Conservation (phyloP, 2,888 invertebrate genomes). For the Lepas anatifera region DNA sequence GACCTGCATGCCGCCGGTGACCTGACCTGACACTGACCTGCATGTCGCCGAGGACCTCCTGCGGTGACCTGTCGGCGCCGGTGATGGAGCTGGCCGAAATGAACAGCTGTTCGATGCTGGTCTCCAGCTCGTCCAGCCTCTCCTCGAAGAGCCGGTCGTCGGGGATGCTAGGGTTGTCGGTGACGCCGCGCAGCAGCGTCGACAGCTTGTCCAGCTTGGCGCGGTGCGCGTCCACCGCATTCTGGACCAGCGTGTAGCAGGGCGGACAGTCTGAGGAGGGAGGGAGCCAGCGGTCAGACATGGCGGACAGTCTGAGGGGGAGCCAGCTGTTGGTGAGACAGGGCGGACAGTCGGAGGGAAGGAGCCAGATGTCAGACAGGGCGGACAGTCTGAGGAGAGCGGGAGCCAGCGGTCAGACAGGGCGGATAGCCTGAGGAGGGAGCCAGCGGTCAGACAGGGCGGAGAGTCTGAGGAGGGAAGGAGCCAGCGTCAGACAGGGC, state of each 20-base stretch:
- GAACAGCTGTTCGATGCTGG: conserved; percentile 58
- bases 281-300: not conserved
- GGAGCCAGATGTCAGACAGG: too few species aligned
- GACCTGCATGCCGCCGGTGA: too few species aligned
- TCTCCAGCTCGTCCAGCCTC: conserved; percentile 61
- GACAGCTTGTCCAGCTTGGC: conserved; percentile 58
- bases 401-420: not conserved
- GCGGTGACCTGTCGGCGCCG: conserved; percentile 12
- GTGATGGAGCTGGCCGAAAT: conserved; percentile 49
- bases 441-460: not conserved
- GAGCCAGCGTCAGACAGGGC: not conserved
- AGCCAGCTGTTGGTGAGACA: not conserved
- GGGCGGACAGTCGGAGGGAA: too few species aligned
- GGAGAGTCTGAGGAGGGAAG: not conserved
- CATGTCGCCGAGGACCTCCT: not conserved
- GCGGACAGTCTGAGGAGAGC: conserved; percentile 4
- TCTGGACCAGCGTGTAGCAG: conserved; percentile 89
- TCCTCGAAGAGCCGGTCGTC: conserved; percentile 82
- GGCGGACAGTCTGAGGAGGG: conserved; percentile 70
- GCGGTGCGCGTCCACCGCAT: conserved; percentile 65
- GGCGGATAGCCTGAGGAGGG: not conserved
- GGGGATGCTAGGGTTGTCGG: conserved; percentile 81
- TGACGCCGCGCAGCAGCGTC: conserved; percentile 67
- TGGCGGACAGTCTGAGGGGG: not conserved
- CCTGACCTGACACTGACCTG: not conserved